Base-by-base conservation (phyloP, 2,113 vertebrate species). In the Hippocampus abdominalis region DNA sequence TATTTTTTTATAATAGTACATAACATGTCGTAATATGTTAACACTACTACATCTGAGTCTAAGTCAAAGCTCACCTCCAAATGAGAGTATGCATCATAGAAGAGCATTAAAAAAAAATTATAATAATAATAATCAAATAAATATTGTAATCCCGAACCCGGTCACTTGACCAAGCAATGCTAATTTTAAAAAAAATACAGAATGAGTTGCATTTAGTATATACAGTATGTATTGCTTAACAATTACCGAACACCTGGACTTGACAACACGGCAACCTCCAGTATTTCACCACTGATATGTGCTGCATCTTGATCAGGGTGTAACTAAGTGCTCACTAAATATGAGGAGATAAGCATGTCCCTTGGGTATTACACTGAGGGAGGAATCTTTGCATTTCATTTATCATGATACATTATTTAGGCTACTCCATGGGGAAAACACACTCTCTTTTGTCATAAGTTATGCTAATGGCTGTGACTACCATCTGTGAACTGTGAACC, bases 361-460 rank as follows among this genome's bases (percentile, higher is more conserved):
- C 73, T 12, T 27, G 63, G 71, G 84, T 61, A 21, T 61, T 32
- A 40, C 15, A 36, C 70, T 71, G 76, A 78, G 75, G 79, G 79
- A 76, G 69, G 70, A 87, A 83, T 85, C 78, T 84, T 78, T 84
- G 75, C 74, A 81, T 84, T 84, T 79, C 72, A 87, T 87, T 89
- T 63, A 88, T 88, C 77, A 85, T 87, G 84, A 80, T 80, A 84
- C 75, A 89, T 86, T 85, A 84, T 89, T 85, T 86, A 77, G 84
- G 81, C 75, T 82, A 74, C 72, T 84, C 87, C 80, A 27, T 48
- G 11, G 86, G 84, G 85, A 54, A 87, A 89, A 89, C 83, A 85
- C 74, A 36, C 68, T 76, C 68, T 81, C 78, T 75, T 36, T 62
- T 73, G 71, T 86, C 83, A 86, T 85, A 85, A 85, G 84, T 88